Base-by-base conservation (phyloP, 2,888 invertebrate species). In the Cephus pulcher region DNA sequence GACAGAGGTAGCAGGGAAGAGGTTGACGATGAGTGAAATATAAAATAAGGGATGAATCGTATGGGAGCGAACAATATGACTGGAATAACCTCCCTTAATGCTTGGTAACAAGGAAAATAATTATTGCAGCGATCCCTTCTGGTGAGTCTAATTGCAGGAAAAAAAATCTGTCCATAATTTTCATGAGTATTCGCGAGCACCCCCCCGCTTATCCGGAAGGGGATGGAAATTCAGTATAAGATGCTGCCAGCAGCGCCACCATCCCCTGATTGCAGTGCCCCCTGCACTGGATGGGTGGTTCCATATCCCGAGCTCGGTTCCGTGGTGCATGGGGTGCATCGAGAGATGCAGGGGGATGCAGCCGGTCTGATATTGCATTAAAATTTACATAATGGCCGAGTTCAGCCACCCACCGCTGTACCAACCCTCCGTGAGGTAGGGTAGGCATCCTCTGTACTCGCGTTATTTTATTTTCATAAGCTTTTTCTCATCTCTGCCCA, bases 301-400 rank as follows among this genome's bases (percentile, higher is more conserved):
- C 56, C 23, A 56, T 56, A 56, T 56, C 56, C 23, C 9, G 23
- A 23, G 4, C 23, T 23, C 56, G 9, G 56, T 15, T 40, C 15
- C 40, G 40, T 56, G 23, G 56, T 56, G 74, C 30, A 35, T 74
- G 23, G 30, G 74, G 34, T 23, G 74, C 34, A 74, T 34, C 34
- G 74, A n/a, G 74, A 35, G 74, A 34, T 37, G 74, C 74, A 86
- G 87, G 84, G 80, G 82, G 84, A 84, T 84, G 81, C 81, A 80
- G 78, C 81, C 83, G 81, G 83, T 82, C 81, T 82, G 82, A 84
- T 86, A 85, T 88, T 88, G 85, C 85, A 86, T 88, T 88, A 85
- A 88, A 88, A 88, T 88, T 88, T 88, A 85, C 88, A 88, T 88
- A 88, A 88, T 87, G 85, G 85, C 86, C 82, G 82, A 82, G 83